Evolutionary conservation across 37 sponge, comb jelly and placozoan genomes (phyloP), one percentile per base, ranked within the genome.

Genomic region (Chondrilla cf. caribensis): DNA sequence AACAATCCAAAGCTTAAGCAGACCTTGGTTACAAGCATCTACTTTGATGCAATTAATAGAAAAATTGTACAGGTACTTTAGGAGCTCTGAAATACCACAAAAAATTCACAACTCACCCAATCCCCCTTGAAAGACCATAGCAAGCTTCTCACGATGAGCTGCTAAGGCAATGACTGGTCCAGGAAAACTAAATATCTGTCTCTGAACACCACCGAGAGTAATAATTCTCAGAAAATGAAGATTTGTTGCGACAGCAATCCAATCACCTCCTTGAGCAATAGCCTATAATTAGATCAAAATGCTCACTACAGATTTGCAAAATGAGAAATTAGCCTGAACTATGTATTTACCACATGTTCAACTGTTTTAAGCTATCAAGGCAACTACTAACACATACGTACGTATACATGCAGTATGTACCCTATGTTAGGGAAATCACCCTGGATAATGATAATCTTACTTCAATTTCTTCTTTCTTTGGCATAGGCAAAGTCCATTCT

Each of bases 201-300:
- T 42, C 77, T 93, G 94, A n/a, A 89, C 58, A 4, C 94, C 94
- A 55, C 90, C 88, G n/a, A 85, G n/a, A 15, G 82, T 82, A 37
- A 87, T 89, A 47, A 93, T 24, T 9, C 94, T 60, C 32, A 93
- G 31, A 36, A 64, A 38, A 17, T 81, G 82, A 51, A 60, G 78
- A 38, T 70, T 83, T 36, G 94, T 93, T 60, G 94, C 94, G 40
- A 80, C 85, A 60, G 94, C 91, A 58, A 93, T 65, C 94, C 94
- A 93, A 21, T 72, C 83, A 54, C 82, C 58, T 31, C 94, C 94
- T 43, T 87, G 54, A 25, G 79, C 79, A 59, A 84, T 26, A 15
- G 60, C 62, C 79, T 76, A 28, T 54, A 21, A 11, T 11, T 14
- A 47, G 11, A 11, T 47, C 6, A 11, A 21, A 33, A 14, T 32